Percentiles rank a stretch among this genome's conserved stretches.
These are phyloP conservation scores for Dipodomys stephensi DNA, from an alignment of 2,113 vertebrate genomes.

Conservation along the genomic window DNA sequence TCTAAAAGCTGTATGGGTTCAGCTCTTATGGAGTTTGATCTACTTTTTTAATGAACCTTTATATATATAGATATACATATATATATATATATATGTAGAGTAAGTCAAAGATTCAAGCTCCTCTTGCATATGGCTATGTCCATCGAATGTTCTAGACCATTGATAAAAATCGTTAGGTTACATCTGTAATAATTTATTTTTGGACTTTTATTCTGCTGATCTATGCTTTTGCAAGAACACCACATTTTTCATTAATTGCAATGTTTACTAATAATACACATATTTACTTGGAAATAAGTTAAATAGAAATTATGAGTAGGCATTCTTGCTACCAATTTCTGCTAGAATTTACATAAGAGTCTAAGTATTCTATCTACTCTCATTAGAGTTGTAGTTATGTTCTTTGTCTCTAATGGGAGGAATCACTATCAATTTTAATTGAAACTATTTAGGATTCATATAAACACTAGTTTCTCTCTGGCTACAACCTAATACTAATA, in stretches of 20 bases:
- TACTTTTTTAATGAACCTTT: neutral
- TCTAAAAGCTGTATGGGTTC: neutral
- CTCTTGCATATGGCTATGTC: neutral
- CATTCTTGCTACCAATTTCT: neutral
- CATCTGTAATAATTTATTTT: neutral
- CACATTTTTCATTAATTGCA: neutral
- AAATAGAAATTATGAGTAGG: too few species aligned
- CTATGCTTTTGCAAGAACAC: neutral
- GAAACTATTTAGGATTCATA: neutral
- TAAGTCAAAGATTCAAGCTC: neutral
- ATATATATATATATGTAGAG: neutral
- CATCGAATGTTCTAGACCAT: neutral
- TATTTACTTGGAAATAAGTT: neutral
- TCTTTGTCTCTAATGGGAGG: neutral
- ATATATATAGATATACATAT: neutral
- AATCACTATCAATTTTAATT: neutral
- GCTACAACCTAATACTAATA: neutral
- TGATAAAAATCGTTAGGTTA: neutral
- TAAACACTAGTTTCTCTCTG: neutral
- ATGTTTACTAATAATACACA: too few species aligned
- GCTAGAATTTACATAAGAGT: neutral
- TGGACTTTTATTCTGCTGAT: neutral
- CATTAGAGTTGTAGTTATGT: neutral
- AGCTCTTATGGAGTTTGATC: neutral
- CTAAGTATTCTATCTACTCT: neutral